phyloP scores from a whole-genome alignment of 2,797 vertebrate species.

The Sebastes trivittatus region DNA sequence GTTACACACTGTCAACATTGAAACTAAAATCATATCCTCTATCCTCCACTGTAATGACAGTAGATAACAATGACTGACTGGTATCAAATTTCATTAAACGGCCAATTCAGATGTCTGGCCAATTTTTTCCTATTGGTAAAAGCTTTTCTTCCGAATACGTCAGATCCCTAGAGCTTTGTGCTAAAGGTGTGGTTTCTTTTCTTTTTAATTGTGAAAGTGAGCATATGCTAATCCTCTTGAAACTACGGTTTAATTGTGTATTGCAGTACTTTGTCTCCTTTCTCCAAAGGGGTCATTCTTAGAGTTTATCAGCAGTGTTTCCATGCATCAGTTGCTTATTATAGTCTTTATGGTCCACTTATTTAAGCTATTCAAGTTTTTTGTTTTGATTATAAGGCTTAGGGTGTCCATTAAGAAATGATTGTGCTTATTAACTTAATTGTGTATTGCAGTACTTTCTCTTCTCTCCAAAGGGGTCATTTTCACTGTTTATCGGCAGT shows the following conservation, averaged over 20 bases:
- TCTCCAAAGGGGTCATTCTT: background rate
- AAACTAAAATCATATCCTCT: constrained; percentile 8
- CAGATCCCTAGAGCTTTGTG: background rate
- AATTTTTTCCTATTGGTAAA: background rate
- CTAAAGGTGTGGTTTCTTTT: background rate
- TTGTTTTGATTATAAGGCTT: background rate
- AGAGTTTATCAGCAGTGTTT: background rate
- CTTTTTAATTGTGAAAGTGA: background rate
- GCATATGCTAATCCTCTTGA: background rate
- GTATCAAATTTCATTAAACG: background rate
- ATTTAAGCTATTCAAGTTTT: background rate
- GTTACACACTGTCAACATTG: background rate
- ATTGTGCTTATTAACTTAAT: background rate
- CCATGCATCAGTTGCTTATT: background rate
- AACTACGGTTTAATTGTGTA: background rate
- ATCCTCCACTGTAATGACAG: background rate
- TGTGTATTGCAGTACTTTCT: background rate
- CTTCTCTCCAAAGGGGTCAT: background rate
- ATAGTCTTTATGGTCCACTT: background rate
- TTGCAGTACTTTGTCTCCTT: background rate
- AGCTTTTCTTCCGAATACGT: background rate
- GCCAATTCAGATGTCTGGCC: background rate
- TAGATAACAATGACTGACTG: background rate
- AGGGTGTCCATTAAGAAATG: background rate
- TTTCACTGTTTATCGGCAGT: background rate